phyloP scores from a whole-genome alignment of 2,888 invertebrate species.

The Agrochola lychnidis region DNA sequence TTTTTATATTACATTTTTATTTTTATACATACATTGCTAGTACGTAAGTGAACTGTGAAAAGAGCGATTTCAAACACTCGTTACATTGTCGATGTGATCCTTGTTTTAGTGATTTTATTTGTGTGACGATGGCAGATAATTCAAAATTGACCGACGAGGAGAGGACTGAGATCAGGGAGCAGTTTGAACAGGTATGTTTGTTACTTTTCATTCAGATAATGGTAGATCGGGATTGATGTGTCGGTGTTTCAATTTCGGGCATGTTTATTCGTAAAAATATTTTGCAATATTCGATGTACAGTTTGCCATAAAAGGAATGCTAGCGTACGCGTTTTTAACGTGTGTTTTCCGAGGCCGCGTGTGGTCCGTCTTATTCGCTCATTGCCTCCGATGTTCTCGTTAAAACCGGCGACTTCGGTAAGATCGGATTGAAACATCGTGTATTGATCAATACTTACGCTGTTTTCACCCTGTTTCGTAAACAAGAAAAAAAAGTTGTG shows the following conservation, averaged over 20 bases:
- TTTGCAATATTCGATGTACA: slow-evolving; percentile 59
- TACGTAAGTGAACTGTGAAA: slow-evolving; percentile 79
- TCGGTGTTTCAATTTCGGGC: slow-evolving; percentile 51
- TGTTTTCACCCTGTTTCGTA: no score
- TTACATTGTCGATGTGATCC: slow-evolving; percentile 79
- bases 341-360: slow-evolving; percentile 70
- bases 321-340: slow-evolving; percentile 56
- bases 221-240: slow-evolving; percentile 41
- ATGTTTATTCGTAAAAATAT: slow-evolving; percentile 46
- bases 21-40: slow-evolving; percentile 68
- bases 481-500: background rate
- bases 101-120: slow-evolving; percentile 83
- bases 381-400: slow-evolving; percentile 10
- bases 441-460: background rate
- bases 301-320: slow-evolving; percentile 57
- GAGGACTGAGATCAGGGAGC: slow-evolving; percentile 94
- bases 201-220: slow-evolving; percentile 45
- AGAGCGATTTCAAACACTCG: slow-evolving; percentile 58
- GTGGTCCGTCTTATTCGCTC: slow-evolving; percentile 67
- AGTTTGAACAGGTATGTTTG: slow-evolving; percentile 93
- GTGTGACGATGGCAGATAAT: slow-evolving; percentile 88
- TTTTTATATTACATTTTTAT: slow-evolving; percentile 67
- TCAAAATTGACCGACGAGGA: slow-evolving; percentile 92
- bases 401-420: slow-evolving; percentile 13
- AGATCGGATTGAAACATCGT: background rate